Base-by-base conservation (phyloP, 2,888 invertebrate genomes). In the Drosophila kuntzei region DNA sequence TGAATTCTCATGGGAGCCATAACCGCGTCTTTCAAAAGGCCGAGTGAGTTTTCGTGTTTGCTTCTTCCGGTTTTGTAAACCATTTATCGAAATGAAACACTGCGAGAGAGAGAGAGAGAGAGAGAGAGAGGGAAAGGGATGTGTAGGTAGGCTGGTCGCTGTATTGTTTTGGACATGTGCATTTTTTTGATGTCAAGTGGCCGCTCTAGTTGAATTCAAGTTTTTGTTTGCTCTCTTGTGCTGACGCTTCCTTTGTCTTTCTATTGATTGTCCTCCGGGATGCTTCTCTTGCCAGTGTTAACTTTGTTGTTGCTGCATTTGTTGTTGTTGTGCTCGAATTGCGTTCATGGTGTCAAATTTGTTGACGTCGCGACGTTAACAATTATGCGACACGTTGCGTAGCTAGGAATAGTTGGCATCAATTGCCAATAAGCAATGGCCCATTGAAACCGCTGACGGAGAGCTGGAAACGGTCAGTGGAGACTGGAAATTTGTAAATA, bases 291-390 rank as follows among this genome's bases (percentile, higher is more conserved):
- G 47, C 22, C 37, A 16, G 7, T 32, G 41, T 34, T 25, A 27
- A 46, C 41, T 27, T 34, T 57, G 49, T 25, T 59, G 36, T 44
- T 43, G 37, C 37, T 53, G 49, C 43, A 34, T 25, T 57, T 69
- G 49, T 46, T 49, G 54, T 37, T 79, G 64, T 62, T 67, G 57
- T 59, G 60, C 49, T 58, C 46, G 36, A 18, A 71, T 59, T 53
- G 73, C 68, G 50, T 73, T 3, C 12, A 41, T 12, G 6, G 12
- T 18, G 9, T 18, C 76, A 83, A 82, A 87, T 84, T 87, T 66
- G 87, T 87, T 87, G 84, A 84, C 60, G 79, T 84, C 87, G 85
- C 60, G 79, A 80, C 87, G 85, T 82, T 87, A 82, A 85, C 81
- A 87, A 82, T 82, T 82, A 87, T 76, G 72, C 72, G 87, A 81